Conservation (phyloP, 1,140 invertebrate genomes). For the Zaprionus capensis region DNA sequence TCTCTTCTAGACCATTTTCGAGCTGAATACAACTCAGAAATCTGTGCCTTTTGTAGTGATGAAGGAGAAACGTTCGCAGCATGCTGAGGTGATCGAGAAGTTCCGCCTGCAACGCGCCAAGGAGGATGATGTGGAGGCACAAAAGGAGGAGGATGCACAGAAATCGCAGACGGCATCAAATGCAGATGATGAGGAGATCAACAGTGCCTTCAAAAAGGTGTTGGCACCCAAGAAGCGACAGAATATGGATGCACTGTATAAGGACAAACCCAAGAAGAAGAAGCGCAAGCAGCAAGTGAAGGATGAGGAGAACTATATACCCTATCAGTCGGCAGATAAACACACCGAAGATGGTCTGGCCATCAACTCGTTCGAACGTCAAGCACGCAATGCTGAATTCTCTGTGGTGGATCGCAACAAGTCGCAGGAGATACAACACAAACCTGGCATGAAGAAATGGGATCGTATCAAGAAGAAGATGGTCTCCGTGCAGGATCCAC, state of each 20-base stretch:
- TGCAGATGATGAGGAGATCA: slow-evolving; percentile 71
- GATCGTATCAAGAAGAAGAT: slow-evolving; percentile 97
- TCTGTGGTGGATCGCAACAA: slow-evolving; percentile 91
- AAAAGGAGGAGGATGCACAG: slow-evolving; percentile 51
- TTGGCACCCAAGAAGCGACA: slow-evolving; percentile 87
- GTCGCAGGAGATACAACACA: slow-evolving; percentile 87
- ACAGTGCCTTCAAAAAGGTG: slow-evolving; percentile 85
- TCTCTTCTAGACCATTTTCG: slow-evolving; percentile 94
- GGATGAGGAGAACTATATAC: slow-evolving; percentile 93
- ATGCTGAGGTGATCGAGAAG: slow-evolving; percentile 87
- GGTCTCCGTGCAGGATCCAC: slow-evolving; percentile 89
- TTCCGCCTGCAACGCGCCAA: slow-evolving; percentile 80
- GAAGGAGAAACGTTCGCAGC: slow-evolving; percentile 89
- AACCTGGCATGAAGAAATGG: slow-evolving; percentile 89
- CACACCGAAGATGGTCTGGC: slow-evolving; percentile 95
- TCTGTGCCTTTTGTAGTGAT: slow-evolving; percentile 89
- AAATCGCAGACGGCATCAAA: slow-evolving; percentile 28
- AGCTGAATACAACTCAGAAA: slow-evolving; percentile 93
- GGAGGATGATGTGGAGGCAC: slow-evolving; percentile 74
- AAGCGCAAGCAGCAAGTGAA: slow-evolving; percentile 85
- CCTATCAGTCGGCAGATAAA: slow-evolving; percentile 93
- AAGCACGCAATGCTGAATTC: slow-evolving; percentile 90
- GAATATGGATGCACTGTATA: slow-evolving; percentile 86
- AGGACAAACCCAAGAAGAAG: slow-evolving; percentile 85
- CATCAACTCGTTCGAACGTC: slow-evolving; percentile 90